Evolutionary conservation across 2,888 invertebrate genomes (phyloP), one percentile per base, ranked within the genome.

Genomic region (Xestia sexstrigata): DNA sequence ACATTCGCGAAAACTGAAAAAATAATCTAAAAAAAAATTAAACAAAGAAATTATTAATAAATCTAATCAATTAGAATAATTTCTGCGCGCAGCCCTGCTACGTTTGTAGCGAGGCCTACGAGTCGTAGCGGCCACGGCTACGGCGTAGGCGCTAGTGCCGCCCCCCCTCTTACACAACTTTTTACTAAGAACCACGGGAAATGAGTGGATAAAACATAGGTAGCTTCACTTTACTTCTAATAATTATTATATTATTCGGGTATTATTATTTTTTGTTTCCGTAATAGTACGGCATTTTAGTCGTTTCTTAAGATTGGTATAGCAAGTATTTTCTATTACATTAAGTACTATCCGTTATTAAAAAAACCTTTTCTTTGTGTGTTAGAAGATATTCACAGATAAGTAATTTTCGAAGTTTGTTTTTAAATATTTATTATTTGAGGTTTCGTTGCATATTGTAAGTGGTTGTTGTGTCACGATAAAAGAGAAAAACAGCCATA

Each of bases 111-210:
- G 82, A 90, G 91, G 92, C 91, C 92, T 91, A 91, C 92, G 92
- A 85, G 78, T 90, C 89, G 89, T 91, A 90, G 91, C 93, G 92
- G 87, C 88, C 85, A 80, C 92, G 92, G 90, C 90, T 91, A 92
- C 93, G 91, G 87, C 91, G 93, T 93, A 93, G 93, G 93, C 92
- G 93, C 92, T 92, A 91, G 92, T 92, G 91, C 88, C 83, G 70
- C 88, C 90, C 89, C 87, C 88, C 91, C 93, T 93, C 93, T 94
- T 91, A 90, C 92, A 95, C 94, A 96, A 96, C 96, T 96, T 96
- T 96, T 96, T 96, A 95, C 95, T 95, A 95, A 95, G 96, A 95
- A 95, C 95, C 96, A 93, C 95, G 95, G 94, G 95, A 95, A 96
- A 96, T 96, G 96, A 96, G 95, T 94, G 95, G 95, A 95, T 96